Conservation (phyloP, 2,888 invertebrate genomes). For the Perdita meconis region DNA sequence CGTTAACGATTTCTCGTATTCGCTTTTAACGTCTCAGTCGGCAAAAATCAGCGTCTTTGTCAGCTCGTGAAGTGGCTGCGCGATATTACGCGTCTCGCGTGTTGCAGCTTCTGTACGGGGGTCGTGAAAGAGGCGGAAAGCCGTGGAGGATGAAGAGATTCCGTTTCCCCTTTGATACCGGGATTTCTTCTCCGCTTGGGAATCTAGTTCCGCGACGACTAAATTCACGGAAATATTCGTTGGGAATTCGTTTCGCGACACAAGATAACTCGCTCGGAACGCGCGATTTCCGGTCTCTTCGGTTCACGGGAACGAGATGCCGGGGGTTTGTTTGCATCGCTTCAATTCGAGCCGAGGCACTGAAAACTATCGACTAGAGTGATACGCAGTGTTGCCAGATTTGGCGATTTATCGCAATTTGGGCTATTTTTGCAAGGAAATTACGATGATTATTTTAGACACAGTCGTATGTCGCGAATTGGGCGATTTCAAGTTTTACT, state of each 20-base stretch:
- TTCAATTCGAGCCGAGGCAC: too few species aligned
- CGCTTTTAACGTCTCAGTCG: slow-evolving; percentile 37
- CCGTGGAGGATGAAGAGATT: slow-evolving; percentile 9
- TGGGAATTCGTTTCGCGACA: slow-evolving; percentile 22
- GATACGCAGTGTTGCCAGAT: too few species aligned
- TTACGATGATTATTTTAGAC: too few species aligned
- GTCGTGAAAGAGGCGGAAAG: slow-evolving; percentile 9
- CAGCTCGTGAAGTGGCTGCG: slow-evolving; percentile 9
- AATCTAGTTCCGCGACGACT: slow-evolving; percentile 11
- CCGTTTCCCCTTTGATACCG: slow-evolving; percentile 26
- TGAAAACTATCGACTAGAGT: too few species aligned
- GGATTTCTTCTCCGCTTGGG: slow-evolving; percentile 1
- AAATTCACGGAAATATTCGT: slow-evolving; percentile 23
- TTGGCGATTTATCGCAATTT: too few species aligned
- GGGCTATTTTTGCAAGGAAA: too few species aligned
- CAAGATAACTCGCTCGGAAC: slow-evolving; percentile 2
- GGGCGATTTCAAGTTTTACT: too few species aligned
- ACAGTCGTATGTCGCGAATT: too few species aligned
- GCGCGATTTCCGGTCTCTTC: slow-evolving; percentile 19
- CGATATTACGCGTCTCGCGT: slow-evolving; percentile 10
- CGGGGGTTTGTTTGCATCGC: background rate
- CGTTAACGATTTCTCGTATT: slow-evolving; percentile 31
- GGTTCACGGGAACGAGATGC: background rate
- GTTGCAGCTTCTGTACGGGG: background rate
- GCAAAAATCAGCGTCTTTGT: slow-evolving; percentile 37